Evolutionary conservation across 2,888 invertebrate genomes (phyloP), one percentile per base, ranked within the genome.

Genomic region (Agrochola litura): DNA sequence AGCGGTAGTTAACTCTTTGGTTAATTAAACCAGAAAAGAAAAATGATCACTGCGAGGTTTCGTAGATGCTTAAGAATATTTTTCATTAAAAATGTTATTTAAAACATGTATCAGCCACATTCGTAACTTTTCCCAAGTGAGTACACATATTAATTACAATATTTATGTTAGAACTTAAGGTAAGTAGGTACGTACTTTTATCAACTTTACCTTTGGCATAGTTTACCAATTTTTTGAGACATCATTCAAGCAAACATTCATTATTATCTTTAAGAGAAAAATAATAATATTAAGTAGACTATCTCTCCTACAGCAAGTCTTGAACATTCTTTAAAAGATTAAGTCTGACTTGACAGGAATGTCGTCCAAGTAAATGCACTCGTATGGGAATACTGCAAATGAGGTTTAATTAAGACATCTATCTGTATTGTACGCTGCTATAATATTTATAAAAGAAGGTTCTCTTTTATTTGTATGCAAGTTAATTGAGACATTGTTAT

Each of bases 401-500:
- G 81, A 87, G 78, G 71, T 60, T 84, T 88, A 89, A 89, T 89
- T 84, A 88, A 89, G 85, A 82, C 86, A 88, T 88, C 80, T 82
- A 86, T 89, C 79, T 86, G 78, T 81, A 84, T 83, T 83, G 82
- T 81, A 72, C 67, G 72, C 76, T 77, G 73, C 74, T 82, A 85
- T 74, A 86, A 86, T 85, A 88, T 83, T 81, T 86, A 86, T 82
- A 81, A 82, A 85, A 71, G 67, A 68, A 63, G 37, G 67, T 14
- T 43, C 63, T 75, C 75, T 77, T 82, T 79, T 79, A 85, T 86
- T 79, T 74, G 66, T 83, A 60, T 73, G 43, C 72, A 68, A 65
- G 75, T 63, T 85, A 80, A 86, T 87, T 87, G 82, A 84, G 76
- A 71, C 77, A 76, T 78, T 79, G 76, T 73, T 66, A 58, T 72